Percentiles rank a stretch among this genome's conserved stretches.
phyloP scores from a whole-genome alignment of 2,797 vertebrate species.

The Pogoniulus pusillus region DNA sequence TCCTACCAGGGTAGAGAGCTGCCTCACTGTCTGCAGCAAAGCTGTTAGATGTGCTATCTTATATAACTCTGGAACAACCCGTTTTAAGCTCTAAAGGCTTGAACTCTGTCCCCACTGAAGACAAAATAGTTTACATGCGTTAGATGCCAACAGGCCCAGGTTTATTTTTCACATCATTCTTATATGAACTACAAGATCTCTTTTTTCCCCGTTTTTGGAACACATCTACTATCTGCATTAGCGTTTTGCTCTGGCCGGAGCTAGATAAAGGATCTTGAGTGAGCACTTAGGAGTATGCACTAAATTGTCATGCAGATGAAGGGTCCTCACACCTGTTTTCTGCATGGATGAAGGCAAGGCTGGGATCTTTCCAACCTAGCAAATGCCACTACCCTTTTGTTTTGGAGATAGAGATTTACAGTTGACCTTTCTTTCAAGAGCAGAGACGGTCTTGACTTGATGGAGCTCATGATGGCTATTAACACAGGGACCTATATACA shows the following conservation, averaged over 20 bases:
- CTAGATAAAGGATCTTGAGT: not conserved
- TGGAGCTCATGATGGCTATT: not conserved
- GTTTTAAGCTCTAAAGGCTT: not conserved
- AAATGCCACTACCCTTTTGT: not conserved
- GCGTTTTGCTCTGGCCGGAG: not conserved
- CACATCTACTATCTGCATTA: not conserved
- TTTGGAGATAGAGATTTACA: not conserved
- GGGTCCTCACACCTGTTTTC: not conserved
- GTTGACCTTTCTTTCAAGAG: not conserved
- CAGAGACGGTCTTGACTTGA: not conserved
- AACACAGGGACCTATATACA: not conserved
- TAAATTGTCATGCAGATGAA: not conserved
- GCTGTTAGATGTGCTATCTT: not conserved
- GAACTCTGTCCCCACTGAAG: not conserved
- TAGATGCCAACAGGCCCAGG: not conserved
- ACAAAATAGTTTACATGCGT: not conserved
- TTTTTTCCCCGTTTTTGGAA: not conserved
- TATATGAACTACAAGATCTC: accelerated
- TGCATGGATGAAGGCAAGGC: not conserved
- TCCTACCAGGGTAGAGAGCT: not conserved
- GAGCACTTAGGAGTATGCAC: not conserved
- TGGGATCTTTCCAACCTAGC: not conserved
- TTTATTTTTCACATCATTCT: not conserved
- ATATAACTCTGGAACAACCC: not conserved
- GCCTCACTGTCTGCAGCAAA: not conserved